phyloP scores from a whole-genome alignment of 2,113 vertebrate genomes.

The Odocoileus virginianus region DNA sequence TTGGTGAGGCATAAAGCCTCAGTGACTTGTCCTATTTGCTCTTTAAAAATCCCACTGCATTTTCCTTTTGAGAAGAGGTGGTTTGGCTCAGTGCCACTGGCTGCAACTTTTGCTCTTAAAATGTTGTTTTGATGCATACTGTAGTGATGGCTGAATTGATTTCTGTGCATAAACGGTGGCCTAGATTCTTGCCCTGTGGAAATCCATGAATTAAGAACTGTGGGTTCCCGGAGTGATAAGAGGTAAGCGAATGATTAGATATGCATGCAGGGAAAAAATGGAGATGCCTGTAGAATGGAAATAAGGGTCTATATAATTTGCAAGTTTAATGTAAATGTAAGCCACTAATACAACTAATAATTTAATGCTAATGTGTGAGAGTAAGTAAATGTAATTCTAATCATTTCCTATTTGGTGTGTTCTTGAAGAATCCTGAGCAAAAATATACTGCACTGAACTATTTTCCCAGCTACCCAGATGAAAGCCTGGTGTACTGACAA shows the following conservation, averaged over 20 bases:
- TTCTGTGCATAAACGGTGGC: slow-evolving; percentile 71
- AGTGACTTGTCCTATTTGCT: slow-evolving; percentile 2
- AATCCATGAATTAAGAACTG: slow-evolving; percentile 70
- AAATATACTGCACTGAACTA: slow-evolving; percentile 10
- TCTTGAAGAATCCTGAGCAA: slow-evolving; percentile 38
- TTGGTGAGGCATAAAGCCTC: not conserved
- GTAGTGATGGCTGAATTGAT: slow-evolving; percentile 71
- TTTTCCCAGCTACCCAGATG: not conserved
- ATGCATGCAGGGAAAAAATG: slow-evolving; percentile 56
- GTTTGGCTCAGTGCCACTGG: slow-evolving; percentile 52
- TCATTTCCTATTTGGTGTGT: slow-evolving; percentile 49
- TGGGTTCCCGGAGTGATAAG: slow-evolving; percentile 66
- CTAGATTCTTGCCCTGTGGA: slow-evolving; percentile 74
- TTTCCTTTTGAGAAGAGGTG: slow-evolving; percentile 32
- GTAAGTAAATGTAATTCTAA: slow-evolving; percentile 53
- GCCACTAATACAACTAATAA: slow-evolving; percentile 63
- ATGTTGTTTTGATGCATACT: slow-evolving; percentile 67
- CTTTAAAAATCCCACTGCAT: slow-evolving; percentile 22
- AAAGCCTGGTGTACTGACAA: not conserved
- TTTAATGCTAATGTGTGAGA: slow-evolving; percentile 66
- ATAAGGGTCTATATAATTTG: slow-evolving; percentile 65
- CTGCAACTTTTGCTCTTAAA: slow-evolving; percentile 72
- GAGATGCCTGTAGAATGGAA: slow-evolving; percentile 61
- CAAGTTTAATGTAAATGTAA: slow-evolving; percentile 71
- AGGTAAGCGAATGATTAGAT: slow-evolving; percentile 70